Evolutionary conservation across 2,888 invertebrate genomes (phyloP), one percentile per base, ranked within the genome.

Genomic region (Diarsia dahlii): DNA sequence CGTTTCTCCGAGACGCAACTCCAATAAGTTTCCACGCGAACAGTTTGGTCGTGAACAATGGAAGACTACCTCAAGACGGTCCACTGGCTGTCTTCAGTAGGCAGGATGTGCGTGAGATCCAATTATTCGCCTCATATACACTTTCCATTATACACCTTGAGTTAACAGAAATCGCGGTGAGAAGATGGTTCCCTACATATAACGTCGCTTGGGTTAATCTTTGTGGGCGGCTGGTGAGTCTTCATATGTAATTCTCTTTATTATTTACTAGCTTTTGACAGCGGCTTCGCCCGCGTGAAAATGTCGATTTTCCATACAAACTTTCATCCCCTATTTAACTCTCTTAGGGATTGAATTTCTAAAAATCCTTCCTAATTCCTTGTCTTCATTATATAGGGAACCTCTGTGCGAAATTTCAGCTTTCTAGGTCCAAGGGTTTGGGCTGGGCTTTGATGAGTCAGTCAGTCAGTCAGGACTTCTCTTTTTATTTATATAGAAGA

Each of bases 71-170:
- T 39, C 15, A 50, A 69, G 58, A 75, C 50, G 63, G 69, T 23
- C 39, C 71, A 70, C 15, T 78, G 85, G n/a, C n/a, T 68, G 75
- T 68, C 28, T 75, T 75, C 39, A 39, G 20, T 28, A 66, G 46
- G 63, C 63, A 73, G 52, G 71, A 78, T 69, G 62, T 63, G 67
- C 65, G 70, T 75, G 39, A 52, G 48, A 82, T 69, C 71, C 58
- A 66, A 84, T 85, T 82, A 82, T 60, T 20, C 52, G 60, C 71
- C 23, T 56, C 63, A 64, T 46, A 67, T 69, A 70, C 48, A 64
- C 34, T 65, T 69, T 58, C 20, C 50, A 72, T 56, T 71, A 66
- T 46, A 72, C 18, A 72, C 54, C 48, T 18, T 46, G 64, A 56
- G 15, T 62, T 71, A 48, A 64, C 48, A 63, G 52, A 78, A 62